phyloP scores from a whole-genome alignment of 2,113 vertebrate species.

The Casuarius casuarius region DNA sequence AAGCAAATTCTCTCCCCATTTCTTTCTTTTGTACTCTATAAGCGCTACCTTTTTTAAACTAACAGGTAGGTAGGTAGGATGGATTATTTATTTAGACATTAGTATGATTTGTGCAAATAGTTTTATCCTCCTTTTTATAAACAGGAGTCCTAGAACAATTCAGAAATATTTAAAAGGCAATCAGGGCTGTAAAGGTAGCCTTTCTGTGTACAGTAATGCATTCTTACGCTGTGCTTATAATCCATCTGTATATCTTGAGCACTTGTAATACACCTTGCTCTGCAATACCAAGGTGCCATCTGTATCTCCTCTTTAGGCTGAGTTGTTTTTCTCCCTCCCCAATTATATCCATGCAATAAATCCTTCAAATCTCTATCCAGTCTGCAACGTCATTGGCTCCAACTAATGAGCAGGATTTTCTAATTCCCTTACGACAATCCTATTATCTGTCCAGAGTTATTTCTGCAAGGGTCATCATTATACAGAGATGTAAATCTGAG shows the following conservation, averaged over 20 bases:
- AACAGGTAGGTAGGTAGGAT: neutral
- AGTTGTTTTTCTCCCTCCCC: slow-evolving; percentile 38
- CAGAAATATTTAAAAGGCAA: neutral
- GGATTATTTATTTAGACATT: neutral
- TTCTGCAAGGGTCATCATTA: slow-evolving; percentile 83
- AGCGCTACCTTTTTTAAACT: neutral
- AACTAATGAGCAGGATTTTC: slow-evolving; percentile 77
- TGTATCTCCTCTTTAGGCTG: neutral
- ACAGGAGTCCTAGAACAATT: neutral
- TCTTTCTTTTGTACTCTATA: neutral
- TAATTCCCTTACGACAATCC: slow-evolving; percentile 91
- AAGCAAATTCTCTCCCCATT: neutral
- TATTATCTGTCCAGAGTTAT: slow-evolving; percentile 90
- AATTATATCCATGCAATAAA: slow-evolving; percentile 65
- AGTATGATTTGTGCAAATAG: neutral
- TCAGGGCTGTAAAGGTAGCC: neutral
- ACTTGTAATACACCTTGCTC: neutral
- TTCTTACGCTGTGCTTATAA: neutral
- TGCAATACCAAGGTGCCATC: slow-evolving; percentile 1
- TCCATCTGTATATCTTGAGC: neutral
- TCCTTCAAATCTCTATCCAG: slow-evolving; percentile 64
- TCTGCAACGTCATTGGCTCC: slow-evolving; percentile 54
- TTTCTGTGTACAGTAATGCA: neutral
- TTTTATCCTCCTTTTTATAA: neutral
- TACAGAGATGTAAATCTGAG: slow-evolving; percentile 76